Evolutionary conservation across 2,888 invertebrate genomes (phyloP), one percentile per base, ranked within the genome.

Genomic region (Aspidapion aeneum): DNA sequence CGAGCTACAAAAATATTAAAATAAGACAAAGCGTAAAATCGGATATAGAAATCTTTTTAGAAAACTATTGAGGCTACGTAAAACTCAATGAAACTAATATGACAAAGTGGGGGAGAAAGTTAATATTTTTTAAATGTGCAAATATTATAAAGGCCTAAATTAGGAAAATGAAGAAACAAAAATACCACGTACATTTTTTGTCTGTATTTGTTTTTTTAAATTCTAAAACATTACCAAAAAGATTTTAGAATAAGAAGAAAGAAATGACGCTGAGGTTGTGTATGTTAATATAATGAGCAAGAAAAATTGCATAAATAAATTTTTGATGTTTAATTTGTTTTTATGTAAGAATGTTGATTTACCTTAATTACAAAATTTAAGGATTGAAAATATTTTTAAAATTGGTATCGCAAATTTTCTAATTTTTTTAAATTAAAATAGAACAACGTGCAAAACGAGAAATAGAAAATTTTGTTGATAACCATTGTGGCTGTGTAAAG

Each of bases 321-420:
- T 91, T 80, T 87, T 90, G 79, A 81, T 86, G 1, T n/a, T 83
- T 86, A 57, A 91, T 91, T 77, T 90, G 91, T 75, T 93, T 94
- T 76, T 93, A 94, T 7, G 85, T 93, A 22, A 91, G 93, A 18
- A 93, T 94, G 93, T 94, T 94, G 94, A 91, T 94, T 73, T 94
- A 94, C 79, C 77, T 94, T 20, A 94, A 94, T 77, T 83, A 90
- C 78, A 91, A 80, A 77, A 80, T n/a, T n/a, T n/a, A n/a, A n/a
- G n/a, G n/a, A n/a, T n/a, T n/a, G n/a, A n/a, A n/a, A n/a, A n/a
- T n/a, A n/a, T n/a, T n/a, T n/a, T n/a, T n/a, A 2, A 92, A 91
- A 0, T 78, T 94, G 49, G 76, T 90, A 3, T 84, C 86, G 63
- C 69, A 74, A 5, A 73, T 83, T 20, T 80, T 87, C 2, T 80